Evolutionary conservation across 2,888 invertebrate species (phyloP), one percentile per base, ranked within the genome.

Genomic region (Lasioglossum vierecki): DNA sequence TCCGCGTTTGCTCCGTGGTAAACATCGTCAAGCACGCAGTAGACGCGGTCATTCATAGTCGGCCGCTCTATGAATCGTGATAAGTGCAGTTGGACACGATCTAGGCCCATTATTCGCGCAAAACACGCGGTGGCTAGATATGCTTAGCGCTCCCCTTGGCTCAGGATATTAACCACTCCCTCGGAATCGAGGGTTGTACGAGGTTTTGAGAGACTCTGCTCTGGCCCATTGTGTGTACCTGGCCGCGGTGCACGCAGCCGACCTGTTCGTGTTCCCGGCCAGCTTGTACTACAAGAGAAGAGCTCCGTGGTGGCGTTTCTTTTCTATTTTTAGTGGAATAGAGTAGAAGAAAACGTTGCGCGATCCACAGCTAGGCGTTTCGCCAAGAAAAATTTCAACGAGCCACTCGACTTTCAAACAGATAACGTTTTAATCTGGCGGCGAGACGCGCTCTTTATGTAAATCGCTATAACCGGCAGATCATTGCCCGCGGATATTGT

Each of bases 71-170:
- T 49, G 46, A 72, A 83, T 82, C 83, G 83, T 82, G 83, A 83
- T 76, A 82, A 82, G 41, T 63, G 72, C 75, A 44, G 39, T 72
- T 83, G 63, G 83, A 35, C 82, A 76, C 82, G 82, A 82, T 72
- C 30, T 63, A 63, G 63, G 63, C 63, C 63, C 18, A 30, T 63
- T 30, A 63, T 63, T 18, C 63, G 63, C 35, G 9, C 22, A 39
- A 68, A 68, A 68, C 22, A 68, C 39, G 22, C 68, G 22, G 11
- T n/a, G 22, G 39, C 22, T 22, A 22, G 39, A 39, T n/a, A 39
- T 39, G 39, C 22, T 68, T 68, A 68, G 11, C 39, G 68, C 9
- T 22, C 68, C 68, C 3, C 18, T 22, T 11, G 1, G 39, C 4
- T 68, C 68, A n/a, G 22, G 9, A 39, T 22, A 68, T 68, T 68